A percentile compares a stretch with the other conserved stretches of the same genome.
These are phyloP conservation scores for Eurytoma adleriae DNA, from an alignment of 2,888 invertebrate species.

Conservation along the genomic window DNA sequence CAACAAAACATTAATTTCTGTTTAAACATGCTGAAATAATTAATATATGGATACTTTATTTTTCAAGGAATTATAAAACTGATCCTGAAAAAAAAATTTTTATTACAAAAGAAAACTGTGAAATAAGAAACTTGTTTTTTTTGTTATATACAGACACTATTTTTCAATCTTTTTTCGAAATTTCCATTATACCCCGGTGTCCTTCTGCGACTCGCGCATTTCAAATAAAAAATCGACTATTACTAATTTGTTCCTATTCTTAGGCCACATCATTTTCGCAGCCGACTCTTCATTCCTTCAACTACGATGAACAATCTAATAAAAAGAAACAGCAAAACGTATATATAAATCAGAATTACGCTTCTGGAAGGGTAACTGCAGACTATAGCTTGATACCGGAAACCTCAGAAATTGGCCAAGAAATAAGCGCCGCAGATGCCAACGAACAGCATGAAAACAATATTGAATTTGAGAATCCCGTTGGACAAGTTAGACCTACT, in stretches of 20 bases:
- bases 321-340: constrained; percentile 69
- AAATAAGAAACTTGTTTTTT: too few relatives aligned
- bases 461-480: constrained; percentile 67
- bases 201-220: too few relatives aligned
- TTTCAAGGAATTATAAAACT: too few relatives aligned
- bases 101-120: too few relatives aligned
- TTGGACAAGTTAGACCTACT: constrained; percentile 64
- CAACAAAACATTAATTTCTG: too few relatives aligned
- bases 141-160: too few relatives aligned
- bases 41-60: too few relatives aligned
- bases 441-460: constrained; percentile 68
- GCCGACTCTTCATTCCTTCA: constrained; percentile 72
- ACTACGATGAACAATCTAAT: constrained; percentile 72
- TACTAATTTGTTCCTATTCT: not conserved
- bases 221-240: too few relatives aligned
- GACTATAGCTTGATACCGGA: constrained; percentile 69
- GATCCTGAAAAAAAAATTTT: too few relatives aligned
- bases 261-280: constrained; percentile 66
- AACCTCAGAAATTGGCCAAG: constrained; percentile 32
- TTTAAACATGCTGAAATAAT: too few relatives aligned
- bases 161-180: too few relatives aligned
- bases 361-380: constrained; percentile 67
- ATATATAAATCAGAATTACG: constrained; percentile 66
- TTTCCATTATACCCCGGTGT: too few relatives aligned
- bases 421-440: constrained; percentile 50